Evolutionary conservation across 2,113 vertebrate species (phyloP), one percentile per base, ranked within the genome.

Genomic region (Zeus faber): DNA sequence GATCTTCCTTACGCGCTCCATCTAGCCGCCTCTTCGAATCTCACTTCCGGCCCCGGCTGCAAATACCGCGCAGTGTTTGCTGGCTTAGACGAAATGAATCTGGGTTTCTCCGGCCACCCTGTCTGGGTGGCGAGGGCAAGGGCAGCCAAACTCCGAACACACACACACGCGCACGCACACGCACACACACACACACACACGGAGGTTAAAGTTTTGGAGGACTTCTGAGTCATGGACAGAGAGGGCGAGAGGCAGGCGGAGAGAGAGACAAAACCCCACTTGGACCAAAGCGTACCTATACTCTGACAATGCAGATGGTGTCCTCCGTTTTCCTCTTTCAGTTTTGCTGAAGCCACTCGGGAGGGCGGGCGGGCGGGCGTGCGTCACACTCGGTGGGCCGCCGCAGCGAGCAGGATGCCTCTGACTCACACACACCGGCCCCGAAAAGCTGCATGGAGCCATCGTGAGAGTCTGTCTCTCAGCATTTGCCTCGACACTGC

Each of bases 141-240:
- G 54, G 71, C 59, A 29, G 17, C 48, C 62, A 29, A 1, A 14
- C 70, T 77, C 72, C 10, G 11, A 4, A 70, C 78, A n/a, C n/a
- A n/a, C n/a, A n/a, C n/a, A n/a, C n/a, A n/a, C n/a, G n/a, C n/a
- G n/a, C n/a, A n/a, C n/a, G n/a, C n/a, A n/a, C n/a, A n/a, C n/a
- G n/a, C n/a, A n/a, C n/a, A n/a, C n/a, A n/a, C n/a, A n/a, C n/a
- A n/a, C n/a, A n/a, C n/a, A n/a, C n/a, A n/a, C n/a, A n/a, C n/a
- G n/a, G n/a, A n/a, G n/a, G n/a, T n/a, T n/a, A n/a, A 75, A 62
- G 54, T 72, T 76, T 74, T 61, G 68, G 65, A 57, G 70, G 74
- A 77, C 65, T 54, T 76, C 74, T 85, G 82, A 85, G 70, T 86
- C 78, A 85, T 83, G 61, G 60, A 70, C 49, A 77, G 71, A 53